A percentile compares a stretch with the other conserved stretches of the same genome.
Evolutionary conservation across 2,113 vertebrate species (phyloP).

Genomic region (Elephantulus edwardii): DNA sequence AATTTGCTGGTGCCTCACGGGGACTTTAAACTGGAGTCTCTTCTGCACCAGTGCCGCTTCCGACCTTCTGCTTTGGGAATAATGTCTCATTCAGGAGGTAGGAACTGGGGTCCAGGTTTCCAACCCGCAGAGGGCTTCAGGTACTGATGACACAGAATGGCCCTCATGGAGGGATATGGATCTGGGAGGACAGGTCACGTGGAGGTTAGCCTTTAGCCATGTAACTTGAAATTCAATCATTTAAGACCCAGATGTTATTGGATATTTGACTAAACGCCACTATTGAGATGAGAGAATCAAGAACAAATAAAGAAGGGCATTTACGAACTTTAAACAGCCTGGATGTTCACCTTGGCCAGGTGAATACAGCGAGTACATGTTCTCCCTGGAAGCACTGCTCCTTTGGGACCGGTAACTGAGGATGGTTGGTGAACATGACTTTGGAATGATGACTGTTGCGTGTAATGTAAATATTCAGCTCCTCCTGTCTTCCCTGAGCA

Average conservation of each 20-base stretch:
- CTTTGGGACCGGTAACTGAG: not conserved
- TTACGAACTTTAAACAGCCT: not conserved
- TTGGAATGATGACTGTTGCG: not conserved
- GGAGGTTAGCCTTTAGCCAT: not conserved
- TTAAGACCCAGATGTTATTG: not conserved
- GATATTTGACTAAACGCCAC: not conserved
- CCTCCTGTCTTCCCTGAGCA: not conserved
- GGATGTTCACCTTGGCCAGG: not conserved
- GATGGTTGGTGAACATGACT: not conserved
- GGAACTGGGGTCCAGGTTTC: not conserved
- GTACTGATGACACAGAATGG: not conserved
- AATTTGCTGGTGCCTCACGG: not conserved
- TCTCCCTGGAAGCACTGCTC: not conserved
- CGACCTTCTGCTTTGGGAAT: not conserved
- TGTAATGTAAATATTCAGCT: rapidly evolving
- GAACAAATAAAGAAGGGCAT: not conserved
- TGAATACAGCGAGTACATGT: not conserved
- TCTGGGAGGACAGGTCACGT: not conserved
- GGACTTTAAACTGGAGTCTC: not conserved
- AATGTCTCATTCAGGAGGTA: rapidly evolving
- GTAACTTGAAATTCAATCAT: conserved; percentile 4
- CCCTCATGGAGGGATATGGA: not conserved
- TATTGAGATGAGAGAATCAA: rapidly evolving
- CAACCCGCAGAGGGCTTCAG: not conserved
- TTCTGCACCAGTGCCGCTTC: not conserved